Percentiles rank a stretch among this genome's conserved stretches.
These are phyloP conservation scores for Euwallacea fornicatus DNA, from an alignment of 1,140 invertebrate species.

Conservation along the genomic window DNA sequence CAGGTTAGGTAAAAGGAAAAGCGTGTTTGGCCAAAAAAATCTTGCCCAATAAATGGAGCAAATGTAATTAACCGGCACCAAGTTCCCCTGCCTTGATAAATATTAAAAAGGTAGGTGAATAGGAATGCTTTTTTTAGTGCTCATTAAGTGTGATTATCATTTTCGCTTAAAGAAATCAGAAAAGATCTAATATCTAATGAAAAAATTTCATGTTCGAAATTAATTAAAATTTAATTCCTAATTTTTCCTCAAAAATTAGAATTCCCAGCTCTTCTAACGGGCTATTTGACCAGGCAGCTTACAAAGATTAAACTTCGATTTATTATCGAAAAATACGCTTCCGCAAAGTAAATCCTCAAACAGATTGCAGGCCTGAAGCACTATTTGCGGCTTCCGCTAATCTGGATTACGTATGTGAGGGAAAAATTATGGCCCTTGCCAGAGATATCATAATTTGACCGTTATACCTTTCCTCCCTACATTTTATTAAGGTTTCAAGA, in stretches of 20 bases:
- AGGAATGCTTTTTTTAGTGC: too few species aligned
- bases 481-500: background rate
- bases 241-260: conserved; percentile 2
- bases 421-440: conserved; percentile 12
- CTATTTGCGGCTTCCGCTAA: conserved; percentile 5
- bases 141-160: too few species aligned
- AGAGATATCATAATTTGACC: conserved; percentile 13
- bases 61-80: background rate
- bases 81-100: too few species aligned
- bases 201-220: background rate
- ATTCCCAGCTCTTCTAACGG: background rate
- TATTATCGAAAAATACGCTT: conserved; percentile 6
- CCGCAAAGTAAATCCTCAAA: conserved; percentile 4
- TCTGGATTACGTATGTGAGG: conserved; percentile 7
- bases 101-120: too few species aligned
- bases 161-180: too few species aligned
- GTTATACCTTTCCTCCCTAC: conserved; percentile 1
- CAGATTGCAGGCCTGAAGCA: conserved; percentile 3
- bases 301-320: background rate
- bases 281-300: background rate
- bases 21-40: conserved; percentile 2
- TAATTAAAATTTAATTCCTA: background rate
- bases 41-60: conserved; percentile 6
- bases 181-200: background rate
- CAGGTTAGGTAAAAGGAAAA: background rate